phyloP scores from a whole-genome alignment of 1,140 invertebrate species.

The Papilio machaon region DNA sequence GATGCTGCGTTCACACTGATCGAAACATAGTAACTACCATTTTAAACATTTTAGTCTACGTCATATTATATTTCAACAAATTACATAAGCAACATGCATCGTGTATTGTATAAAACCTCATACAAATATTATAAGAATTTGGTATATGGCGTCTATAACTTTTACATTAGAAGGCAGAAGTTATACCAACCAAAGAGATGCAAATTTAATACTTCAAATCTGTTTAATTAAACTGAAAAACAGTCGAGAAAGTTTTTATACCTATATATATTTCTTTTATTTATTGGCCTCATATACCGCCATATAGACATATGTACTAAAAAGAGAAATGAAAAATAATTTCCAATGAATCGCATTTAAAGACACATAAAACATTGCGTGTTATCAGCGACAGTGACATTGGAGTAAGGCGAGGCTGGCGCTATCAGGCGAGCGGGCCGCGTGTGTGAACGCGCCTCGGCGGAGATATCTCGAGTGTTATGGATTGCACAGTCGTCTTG shows the following conservation, averaged over 20 bases:
- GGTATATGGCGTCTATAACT: no score
- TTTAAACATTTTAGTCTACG: not conserved
- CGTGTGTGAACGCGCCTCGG: constrained; percentile 60
- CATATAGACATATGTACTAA: not conserved
- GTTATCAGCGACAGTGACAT: constrained; percentile 31
- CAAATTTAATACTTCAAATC: no score
- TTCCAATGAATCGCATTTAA: not conserved
- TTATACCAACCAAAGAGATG: no score
- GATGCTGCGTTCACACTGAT: constrained; percentile 26
- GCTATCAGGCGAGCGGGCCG: constrained; percentile 40
- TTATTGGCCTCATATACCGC: not conserved
- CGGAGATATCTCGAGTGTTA: constrained; percentile 64
- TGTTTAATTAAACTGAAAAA: no score
- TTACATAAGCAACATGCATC: no score
- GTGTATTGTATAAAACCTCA: no score
- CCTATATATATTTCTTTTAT: not conserved
- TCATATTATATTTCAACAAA: not conserved
- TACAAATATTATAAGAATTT: no score
- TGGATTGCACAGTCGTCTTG: constrained; percentile 58
- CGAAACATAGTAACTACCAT: not conserved
- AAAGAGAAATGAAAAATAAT: not conserved
- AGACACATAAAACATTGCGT: not conserved
- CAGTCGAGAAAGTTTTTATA: not conserved
- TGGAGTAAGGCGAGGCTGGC: constrained; percentile 35
- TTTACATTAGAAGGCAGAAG: no score